phyloP scores from a whole-genome alignment of 92 coral and sea anemone species.

The Micromussa lordhowensis region DNA sequence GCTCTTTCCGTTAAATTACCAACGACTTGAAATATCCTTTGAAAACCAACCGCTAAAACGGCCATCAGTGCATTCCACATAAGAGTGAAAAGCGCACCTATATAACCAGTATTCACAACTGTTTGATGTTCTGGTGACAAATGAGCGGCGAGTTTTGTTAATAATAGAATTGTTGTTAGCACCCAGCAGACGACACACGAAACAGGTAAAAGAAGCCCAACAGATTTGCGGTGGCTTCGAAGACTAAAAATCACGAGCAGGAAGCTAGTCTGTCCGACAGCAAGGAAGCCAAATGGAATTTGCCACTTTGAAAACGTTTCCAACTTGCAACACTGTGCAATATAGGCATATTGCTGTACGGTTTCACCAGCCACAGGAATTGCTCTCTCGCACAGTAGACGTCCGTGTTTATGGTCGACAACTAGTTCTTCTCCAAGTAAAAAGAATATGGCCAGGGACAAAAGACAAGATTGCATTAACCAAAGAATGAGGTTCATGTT shows the following conservation, averaged over 20 bases:
- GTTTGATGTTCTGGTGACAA: neutral
- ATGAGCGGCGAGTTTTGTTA: neutral
- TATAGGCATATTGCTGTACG: neutral
- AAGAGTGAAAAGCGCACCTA: neutral
- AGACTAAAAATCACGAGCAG: neutral
- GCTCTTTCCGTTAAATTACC: neutral
- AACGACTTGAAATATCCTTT: neutral
- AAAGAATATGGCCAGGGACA: conserved; percentile 27
- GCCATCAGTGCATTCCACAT: neutral
- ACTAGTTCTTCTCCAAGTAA: conserved; percentile 23
- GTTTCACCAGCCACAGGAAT: neutral
- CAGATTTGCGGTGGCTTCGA: conserved; percentile 13
- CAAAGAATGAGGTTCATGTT: conserved; percentile 14
- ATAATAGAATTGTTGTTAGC: neutral
- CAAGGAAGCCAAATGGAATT: conserved; percentile 2
- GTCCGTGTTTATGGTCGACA: neutral
- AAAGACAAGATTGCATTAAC: conserved; percentile 13
- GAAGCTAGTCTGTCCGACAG: neutral
- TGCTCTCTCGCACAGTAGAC: neutral
- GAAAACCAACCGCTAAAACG: neutral
- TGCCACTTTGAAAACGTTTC: conserved; percentile 30
- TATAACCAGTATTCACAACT: neutral
- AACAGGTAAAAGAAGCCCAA: neutral
- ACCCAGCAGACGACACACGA: conserved; percentile 21
- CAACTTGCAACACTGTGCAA: neutral